Base-by-base conservation (phyloP, 2,888 invertebrate species). In the Hydrotaea diabolus region DNA sequence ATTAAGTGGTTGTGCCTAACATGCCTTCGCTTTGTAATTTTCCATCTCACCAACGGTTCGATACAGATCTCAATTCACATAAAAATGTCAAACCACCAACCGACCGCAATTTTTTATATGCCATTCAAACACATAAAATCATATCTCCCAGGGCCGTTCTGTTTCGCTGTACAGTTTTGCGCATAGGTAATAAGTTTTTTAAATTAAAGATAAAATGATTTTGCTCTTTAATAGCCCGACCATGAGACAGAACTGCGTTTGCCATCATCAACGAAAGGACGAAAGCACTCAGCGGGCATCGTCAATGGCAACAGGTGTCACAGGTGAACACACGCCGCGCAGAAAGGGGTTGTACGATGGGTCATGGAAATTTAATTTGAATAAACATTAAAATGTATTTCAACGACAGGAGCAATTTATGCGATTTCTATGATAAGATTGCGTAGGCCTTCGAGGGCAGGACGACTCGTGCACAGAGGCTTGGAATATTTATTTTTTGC, bases 341-440 rank as follows among this genome's bases (percentile, higher is more conserved):
- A 2, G 69, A 59, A 31, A 57, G 64, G 69, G 55, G 77, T 77
- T 64, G 49, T n/a, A 49, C 49, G 49, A 31, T 49, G 49, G 49
- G 31, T 31, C 49, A n/a, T n/a, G 49, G n/a, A 13, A 49, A 49
- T 49, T 49, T 49, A 1, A 49, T 49, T 49, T 49, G n/a, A 49
- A 49, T 49, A 13, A 49, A 49, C 49, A 49, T 49, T 49, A 49
- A 49, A 49, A 49, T 13, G n/a, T 49, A 49, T 49, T 43, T 43
- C 43, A 31, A 39, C 49, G n/a, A 13, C 49, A 49, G 7, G n/a
- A 49, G n/a, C 49, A 43, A 43, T 49, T 49, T 49, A 49, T 49
- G n/a, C 0, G 49, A 13, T 49, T 49, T 39, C 2, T 49, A 49
- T 49, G n/a, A 49, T 7, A 49, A 49, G 4, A n/a, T 49, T 49